Percentiles rank a stretch among this genome's conserved stretches.
Evolutionary conservation across 2,888 invertebrate species (phyloP).

Genomic region (Laothoe populi): DNA sequence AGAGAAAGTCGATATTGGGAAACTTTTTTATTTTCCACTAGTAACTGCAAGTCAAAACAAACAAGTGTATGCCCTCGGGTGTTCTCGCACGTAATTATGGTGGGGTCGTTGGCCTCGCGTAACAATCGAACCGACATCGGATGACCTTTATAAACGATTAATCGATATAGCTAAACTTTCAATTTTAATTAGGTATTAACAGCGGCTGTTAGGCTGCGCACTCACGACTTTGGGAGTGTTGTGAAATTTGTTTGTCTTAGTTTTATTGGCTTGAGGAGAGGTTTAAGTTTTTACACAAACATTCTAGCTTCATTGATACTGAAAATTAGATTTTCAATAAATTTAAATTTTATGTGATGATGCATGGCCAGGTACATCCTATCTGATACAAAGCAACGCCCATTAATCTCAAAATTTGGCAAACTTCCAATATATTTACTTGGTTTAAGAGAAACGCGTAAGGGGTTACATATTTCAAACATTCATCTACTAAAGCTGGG

Average conservation of each 20-base stretch:
- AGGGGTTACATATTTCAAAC: too few species aligned
- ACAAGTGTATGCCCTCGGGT: constrained; percentile 8
- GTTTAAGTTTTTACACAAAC: neutral
- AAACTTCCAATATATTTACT: too few species aligned
- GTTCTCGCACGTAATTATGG: constrained; percentile 14
- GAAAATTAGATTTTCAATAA: too few species aligned
- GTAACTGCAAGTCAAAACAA: constrained; percentile 15
- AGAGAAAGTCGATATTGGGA: constrained; percentile 8
- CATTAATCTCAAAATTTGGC: too few species aligned
- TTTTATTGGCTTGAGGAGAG: neutral
- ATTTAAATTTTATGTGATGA: too few species aligned
- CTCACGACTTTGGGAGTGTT: neutral
- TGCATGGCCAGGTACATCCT: too few species aligned
- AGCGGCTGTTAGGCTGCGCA: constrained; percentile 2
- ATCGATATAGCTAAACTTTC: constrained; percentile 46
- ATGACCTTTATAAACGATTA: constrained; percentile 46
- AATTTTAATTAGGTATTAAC: constrained; percentile 35
- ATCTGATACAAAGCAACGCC: too few species aligned
- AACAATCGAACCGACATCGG: constrained; percentile 40
- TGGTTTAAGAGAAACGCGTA: too few species aligned
- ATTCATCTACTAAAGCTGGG: too few species aligned
- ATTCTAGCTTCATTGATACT: too few species aligned
- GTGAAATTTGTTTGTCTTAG: constrained; percentile 5
- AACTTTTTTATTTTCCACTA: neutral
- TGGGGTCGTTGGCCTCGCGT: constrained; percentile 7